Percentiles rank a stretch among this genome's conserved stretches.
Evolutionary conservation across 2,888 invertebrate species (phyloP).

Genomic region (Steinernema carpocapsae): DNA sequence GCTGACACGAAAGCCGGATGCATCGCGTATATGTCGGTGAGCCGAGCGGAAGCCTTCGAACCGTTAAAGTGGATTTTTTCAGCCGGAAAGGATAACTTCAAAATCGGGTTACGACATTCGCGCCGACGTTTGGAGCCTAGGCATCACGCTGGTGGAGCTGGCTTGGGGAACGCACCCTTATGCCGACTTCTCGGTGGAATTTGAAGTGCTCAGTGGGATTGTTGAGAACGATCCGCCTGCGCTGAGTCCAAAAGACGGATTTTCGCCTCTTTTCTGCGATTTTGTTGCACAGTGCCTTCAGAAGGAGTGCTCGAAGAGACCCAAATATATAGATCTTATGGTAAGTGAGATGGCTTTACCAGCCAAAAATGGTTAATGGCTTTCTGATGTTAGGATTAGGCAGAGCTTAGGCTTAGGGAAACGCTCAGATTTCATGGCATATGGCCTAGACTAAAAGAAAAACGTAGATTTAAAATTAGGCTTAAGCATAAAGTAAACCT

Average conservation of each 20-base stretch:
- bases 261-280: constrained; percentile 57
- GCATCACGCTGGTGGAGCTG: constrained; percentile 80
- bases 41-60: constrained; percentile 67
- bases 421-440: too few relatives aligned
- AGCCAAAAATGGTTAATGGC: too few relatives aligned
- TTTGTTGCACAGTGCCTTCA: constrained; percentile 61
- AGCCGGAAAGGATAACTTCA: constrained; percentile 86
- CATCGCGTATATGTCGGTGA: constrained; percentile 98
- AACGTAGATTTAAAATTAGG: too few relatives aligned
- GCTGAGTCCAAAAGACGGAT: constrained; percentile 49
- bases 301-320: constrained; percentile 55
- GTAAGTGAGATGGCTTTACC: constrained; percentile 42
- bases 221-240: constrained; percentile 75
- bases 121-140: constrained; percentile 98
- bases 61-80: constrained; percentile 15
- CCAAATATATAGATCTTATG: constrained; percentile 62
- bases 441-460: too few relatives aligned
- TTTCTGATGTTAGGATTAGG: too few relatives aligned
- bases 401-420: too few relatives aligned
- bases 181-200: constrained; percentile 70
- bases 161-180: constrained; percentile 92
- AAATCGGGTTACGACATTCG: constrained; percentile 81
- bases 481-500: too few relatives aligned
- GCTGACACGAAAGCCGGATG: constrained; percentile 90
- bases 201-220: constrained; percentile 86